Conservation (phyloP, 2,888 invertebrate species). For the Saturnia japonica region DNA sequence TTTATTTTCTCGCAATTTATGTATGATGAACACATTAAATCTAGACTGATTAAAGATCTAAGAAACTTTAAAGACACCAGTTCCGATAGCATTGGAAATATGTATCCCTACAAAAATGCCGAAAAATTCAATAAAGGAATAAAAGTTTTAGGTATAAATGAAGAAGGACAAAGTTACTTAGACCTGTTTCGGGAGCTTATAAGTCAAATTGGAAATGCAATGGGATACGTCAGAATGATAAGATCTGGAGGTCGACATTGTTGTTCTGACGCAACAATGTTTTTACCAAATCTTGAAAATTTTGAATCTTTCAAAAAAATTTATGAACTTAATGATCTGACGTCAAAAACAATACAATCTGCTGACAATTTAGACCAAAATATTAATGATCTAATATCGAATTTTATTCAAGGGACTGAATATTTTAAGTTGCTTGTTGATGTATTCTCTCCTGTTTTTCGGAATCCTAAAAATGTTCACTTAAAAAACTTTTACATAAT, state of each 20-base stretch:
- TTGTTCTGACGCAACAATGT: slow-evolving; percentile 94
- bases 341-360: slow-evolving; percentile 83
- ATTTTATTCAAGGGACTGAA: slow-evolving; percentile 94
- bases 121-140: slow-evolving; percentile 97
- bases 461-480: slow-evolving; percentile 93
- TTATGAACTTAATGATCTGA: slow-evolving; percentile 82
- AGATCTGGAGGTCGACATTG: slow-evolving; percentile 96
- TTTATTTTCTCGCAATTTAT: slow-evolving; percentile 97
- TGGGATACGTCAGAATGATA: slow-evolving; percentile 97
- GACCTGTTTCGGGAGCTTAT: slow-evolving; percentile 96
- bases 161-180: slow-evolving; percentile 92
- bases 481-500: slow-evolving; percentile 96
- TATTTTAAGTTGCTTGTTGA: slow-evolving; percentile 94
- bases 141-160: slow-evolving; percentile 90
- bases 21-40: slow-evolving; percentile 98
- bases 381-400: slow-evolving; percentile 88
- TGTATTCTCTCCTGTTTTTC: slow-evolving; percentile 94
- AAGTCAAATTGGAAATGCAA: slow-evolving; percentile 97
- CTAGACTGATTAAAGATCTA: slow-evolving; percentile 93
- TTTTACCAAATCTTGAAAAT: slow-evolving; percentile 89
- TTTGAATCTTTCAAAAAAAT: slow-evolving; percentile 83
- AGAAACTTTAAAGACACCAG: slow-evolving; percentile 91
- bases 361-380: slow-evolving; percentile 89
- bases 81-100: slow-evolving; percentile 83
- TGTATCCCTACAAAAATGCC: slow-evolving; percentile 93